A percentile compares a stretch with the other conserved stretches of the same genome.
These are phyloP conservation scores for Amia ocellicauda DNA, from an alignment of 2,113 vertebrate genomes.

Conservation along the genomic window DNA sequence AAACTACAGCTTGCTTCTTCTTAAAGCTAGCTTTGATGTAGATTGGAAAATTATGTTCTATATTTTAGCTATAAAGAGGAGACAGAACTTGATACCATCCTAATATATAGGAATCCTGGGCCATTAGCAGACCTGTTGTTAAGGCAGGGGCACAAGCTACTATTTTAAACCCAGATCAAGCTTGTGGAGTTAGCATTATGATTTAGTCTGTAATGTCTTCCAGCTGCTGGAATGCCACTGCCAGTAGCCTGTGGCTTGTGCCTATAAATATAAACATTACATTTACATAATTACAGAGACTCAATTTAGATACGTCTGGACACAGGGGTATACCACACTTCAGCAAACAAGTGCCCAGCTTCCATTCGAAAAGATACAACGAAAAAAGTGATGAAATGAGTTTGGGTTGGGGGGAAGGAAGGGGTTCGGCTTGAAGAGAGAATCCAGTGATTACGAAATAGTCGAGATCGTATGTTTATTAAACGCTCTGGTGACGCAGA, in stretches of 20 bases:
- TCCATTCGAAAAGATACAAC: constrained; percentile 55
- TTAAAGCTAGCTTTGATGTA: constrained; percentile 34
- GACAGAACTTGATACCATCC: background rate
- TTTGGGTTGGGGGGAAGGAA: constrained; percentile 50
- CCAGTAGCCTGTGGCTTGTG: constrained; percentile 79
- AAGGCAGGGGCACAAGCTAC: constrained; percentile 33
- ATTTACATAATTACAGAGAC: constrained; percentile 80
- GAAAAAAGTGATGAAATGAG: constrained; percentile 32
- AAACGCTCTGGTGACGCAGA: background rate
- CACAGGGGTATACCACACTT: constrained; percentile 62
- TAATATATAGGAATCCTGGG: constrained; percentile 30
- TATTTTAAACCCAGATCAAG: constrained; percentile 43
- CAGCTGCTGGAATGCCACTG: constrained; percentile 74
- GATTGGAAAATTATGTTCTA: constrained; percentile 26
- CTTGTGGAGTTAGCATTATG: constrained; percentile 52
- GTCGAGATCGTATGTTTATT: background rate
- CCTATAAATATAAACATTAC: constrained; percentile 91
- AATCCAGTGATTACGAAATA: constrained; percentile 34
- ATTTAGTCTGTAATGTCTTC: constrained; percentile 73
- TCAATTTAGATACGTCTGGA: constrained; percentile 78
- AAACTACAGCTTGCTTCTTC: constrained; percentile 24
- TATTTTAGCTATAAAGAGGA: constrained; percentile 1
- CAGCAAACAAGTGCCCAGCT: constrained; percentile 54
- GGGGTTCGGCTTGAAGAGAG: background rate
- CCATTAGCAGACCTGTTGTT: constrained; percentile 33